Percentiles rank a stretch among this genome's conserved stretches.
Evolutionary conservation across 2,797 vertebrate genomes (phyloP).

Genomic region (Bryconaethiops microstoma): DNA sequence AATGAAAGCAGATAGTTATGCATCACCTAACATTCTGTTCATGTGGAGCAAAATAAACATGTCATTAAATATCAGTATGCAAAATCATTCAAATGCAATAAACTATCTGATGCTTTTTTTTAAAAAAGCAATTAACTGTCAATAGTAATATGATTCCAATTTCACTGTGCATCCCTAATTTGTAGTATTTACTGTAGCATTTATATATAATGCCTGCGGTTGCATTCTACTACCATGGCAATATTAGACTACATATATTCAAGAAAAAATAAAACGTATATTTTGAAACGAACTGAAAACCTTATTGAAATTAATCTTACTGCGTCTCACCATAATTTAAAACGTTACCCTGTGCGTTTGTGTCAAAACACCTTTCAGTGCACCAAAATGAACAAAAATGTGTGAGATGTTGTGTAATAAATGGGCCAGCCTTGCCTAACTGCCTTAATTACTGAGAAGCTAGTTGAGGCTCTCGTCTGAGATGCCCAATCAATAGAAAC

Average conservation of each 20-base stretch:
- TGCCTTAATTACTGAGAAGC: constrained; percentile 33
- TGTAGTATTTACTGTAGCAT: background rate
- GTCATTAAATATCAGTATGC: no score
- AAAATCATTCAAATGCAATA: no score
- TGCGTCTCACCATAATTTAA: background rate
- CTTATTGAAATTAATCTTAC: no score
- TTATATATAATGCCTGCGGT: background rate
- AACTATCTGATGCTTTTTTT: no score
- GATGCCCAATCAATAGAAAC: constrained; percentile 42
- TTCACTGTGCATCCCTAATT: no score
- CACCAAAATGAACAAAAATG: background rate
- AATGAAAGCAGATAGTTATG: no score
- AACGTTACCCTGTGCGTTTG: background rate
- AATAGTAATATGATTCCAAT: no score
- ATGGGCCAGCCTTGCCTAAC: constrained; percentile 30
- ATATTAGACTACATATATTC: background rate
- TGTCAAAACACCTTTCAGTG: constrained; percentile 17
- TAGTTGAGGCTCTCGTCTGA: constrained; percentile 14
- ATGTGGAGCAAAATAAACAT: no score
- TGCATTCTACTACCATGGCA: background rate
- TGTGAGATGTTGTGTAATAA: constrained; percentile 19
- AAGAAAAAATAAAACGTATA: no score
- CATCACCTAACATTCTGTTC: no score
- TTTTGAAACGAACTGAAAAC: no score
- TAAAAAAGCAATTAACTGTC: no score